Percentiles rank a stretch among this genome's conserved stretches.
phyloP scores from a whole-genome alignment of 2,113 vertebrate species.

The Geococcyx californianus region DNA sequence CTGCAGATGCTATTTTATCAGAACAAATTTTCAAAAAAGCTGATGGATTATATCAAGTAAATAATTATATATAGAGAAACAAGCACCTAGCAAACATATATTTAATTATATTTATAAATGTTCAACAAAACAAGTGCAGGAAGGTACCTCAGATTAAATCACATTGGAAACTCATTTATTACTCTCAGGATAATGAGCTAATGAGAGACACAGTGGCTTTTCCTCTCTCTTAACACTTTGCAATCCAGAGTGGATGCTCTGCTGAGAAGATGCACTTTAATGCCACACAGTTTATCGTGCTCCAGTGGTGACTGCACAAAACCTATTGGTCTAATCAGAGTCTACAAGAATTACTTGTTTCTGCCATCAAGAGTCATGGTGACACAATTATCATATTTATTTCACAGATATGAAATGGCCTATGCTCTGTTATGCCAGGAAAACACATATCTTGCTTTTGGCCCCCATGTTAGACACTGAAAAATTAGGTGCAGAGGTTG shows the following conservation, averaged over 20 bases:
- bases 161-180: neutral
- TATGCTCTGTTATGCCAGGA: neutral
- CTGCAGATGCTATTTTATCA: slow-evolving; percentile 1
- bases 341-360: neutral
- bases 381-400: neutral
- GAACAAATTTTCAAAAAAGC: neutral
- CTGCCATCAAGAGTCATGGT: neutral
- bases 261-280: neutral
- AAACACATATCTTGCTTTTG: neutral
- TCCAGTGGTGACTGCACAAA: neutral
- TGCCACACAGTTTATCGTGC: neutral
- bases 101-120: neutral
- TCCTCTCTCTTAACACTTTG: neutral
- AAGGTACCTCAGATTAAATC: neutral
- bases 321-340: neutral
- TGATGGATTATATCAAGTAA: neutral
- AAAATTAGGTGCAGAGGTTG: neutral
- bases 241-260: neutral
- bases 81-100: neutral
- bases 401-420: neutral
- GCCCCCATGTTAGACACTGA: neutral
- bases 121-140: neutral
- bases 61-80: neutral
- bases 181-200: neutral
- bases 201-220: neutral